Evolutionary conservation across 2,888 invertebrate species (phyloP).

Genomic region (Drosophila ustulata): DNA sequence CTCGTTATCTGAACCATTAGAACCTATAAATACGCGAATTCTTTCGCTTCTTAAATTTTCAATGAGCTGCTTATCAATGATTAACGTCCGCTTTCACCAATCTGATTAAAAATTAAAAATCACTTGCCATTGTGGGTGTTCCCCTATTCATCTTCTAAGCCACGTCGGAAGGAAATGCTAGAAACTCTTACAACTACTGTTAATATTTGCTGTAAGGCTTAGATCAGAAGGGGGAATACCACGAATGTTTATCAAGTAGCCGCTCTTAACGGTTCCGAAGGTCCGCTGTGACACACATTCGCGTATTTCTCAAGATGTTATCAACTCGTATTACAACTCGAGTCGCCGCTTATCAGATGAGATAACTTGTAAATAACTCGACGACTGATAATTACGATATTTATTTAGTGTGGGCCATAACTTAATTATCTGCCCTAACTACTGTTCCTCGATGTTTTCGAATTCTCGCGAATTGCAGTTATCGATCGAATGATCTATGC

Average conservation of each 20-base stretch:
- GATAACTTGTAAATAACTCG: slow-evolving; percentile 13
- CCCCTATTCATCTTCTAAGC: neutral
- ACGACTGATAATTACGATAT: slow-evolving; percentile 6
- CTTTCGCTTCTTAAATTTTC: slow-evolving; percentile 26
- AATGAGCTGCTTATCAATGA: slow-evolving; percentile 21
- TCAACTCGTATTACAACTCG: slow-evolving; percentile 12
- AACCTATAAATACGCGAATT: slow-evolving; percentile 16
- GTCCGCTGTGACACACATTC: slow-evolving; percentile 5
- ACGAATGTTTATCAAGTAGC: slow-evolving; percentile 1
- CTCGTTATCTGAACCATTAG: slow-evolving; percentile 20
- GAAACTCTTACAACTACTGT: neutral
- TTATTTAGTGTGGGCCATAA: slow-evolving; percentile 2
- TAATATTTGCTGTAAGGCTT: neutral
- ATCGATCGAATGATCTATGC: neutral
- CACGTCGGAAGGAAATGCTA: neutral
- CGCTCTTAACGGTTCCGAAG: neutral
- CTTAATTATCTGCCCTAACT: slow-evolving; percentile 6
- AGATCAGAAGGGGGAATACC: slow-evolving; percentile 13
- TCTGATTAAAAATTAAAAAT: neutral
- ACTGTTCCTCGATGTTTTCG: neutral
- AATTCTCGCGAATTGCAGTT: neutral
- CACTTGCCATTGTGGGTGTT: neutral
- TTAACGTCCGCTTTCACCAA: neutral
- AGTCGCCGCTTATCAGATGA: slow-evolving; percentile 18
- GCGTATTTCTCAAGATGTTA: slow-evolving; percentile 11